Conservation (phyloP, 2,797 vertebrate species). For the Myotis findleyi region DNA sequence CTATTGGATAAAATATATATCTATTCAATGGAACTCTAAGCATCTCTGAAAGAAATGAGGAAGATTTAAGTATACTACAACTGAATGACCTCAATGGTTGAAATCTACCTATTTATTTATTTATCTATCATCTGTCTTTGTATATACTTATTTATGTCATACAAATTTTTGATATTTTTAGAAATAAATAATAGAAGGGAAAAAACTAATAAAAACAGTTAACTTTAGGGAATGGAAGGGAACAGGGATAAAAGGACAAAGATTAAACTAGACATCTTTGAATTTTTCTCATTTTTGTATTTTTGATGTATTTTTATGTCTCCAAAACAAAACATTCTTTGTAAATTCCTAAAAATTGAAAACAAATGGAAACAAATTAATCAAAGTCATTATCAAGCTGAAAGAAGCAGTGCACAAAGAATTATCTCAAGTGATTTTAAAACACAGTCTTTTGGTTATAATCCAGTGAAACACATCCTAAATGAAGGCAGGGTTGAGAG, state of each 20-base stretch:
- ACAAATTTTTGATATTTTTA: background rate
- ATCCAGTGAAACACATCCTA: background rate
- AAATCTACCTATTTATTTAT: background rate
- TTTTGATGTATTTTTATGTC: background rate
- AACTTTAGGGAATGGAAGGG: background rate
- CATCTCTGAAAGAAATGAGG: background rate
- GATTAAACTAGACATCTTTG: background rate
- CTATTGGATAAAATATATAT: background rate
- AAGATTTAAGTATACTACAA: background rate
- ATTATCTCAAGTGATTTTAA: slow-evolving; percentile 2
- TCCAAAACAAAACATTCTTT: background rate
- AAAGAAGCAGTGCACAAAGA: background rate
- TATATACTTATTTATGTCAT: background rate
- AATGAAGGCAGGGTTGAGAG: background rate
- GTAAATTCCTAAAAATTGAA: background rate
- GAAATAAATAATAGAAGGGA: background rate
- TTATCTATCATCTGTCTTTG: background rate
- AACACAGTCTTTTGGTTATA: background rate
- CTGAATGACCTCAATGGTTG: background rate
- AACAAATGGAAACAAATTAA: background rate
- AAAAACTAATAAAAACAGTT: background rate
- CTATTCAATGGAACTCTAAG: background rate
- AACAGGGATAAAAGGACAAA: background rate
- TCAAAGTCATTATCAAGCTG: background rate
- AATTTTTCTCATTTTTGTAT: background rate